Base-by-base conservation (phyloP, 2,797 vertebrate genomes). In the Stomatorhinus walkeri region DNA sequence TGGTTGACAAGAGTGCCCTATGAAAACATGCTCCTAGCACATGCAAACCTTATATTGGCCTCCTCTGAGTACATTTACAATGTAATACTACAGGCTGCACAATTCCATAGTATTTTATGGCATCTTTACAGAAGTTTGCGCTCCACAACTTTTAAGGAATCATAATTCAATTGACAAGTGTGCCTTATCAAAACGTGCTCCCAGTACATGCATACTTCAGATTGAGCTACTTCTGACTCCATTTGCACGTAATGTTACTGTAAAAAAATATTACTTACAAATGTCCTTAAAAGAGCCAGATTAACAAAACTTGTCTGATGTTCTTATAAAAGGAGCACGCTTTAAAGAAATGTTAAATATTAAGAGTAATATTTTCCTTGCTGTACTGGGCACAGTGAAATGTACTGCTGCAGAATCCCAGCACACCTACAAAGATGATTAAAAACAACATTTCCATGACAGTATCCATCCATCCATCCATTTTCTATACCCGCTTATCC, bases 231-330 rank as follows among this genome's bases (percentile, higher is more conserved):
- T 59, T 59, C n/a, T 22, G n/a, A 59, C 56, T 59, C 56, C n/a
- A 59, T 59, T 59, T 22, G n/a, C 56, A 22, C 22, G 2, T 59
- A 22, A 59, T 59, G 9, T 7, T 22, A 59, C n/a, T 59, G 56
- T 59, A 59, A 59, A 59, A 59, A 59, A 46, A 46, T 46, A 1
- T 83, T 83, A 22, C 16, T 83, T 40, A 32, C 40, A 81, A 59
- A 59, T 59, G 56, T 81, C 76, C 76, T 81, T 83, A 83, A 83
- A 59, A 59, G 19, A 83, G 40, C 76, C 76, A 19, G 76, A 83
- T 83, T 40, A 3, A 83, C 76, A 81, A 81, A 81, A 46, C 19
- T 0, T 46, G 36, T 46, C 36, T 81, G 76, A 46, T 83, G 76
- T 40, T 83, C 76, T 83, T 83, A 83, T 83, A 83, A 48, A 48